These are phyloP conservation scores for Lagodon rhomboides DNA, from an alignment of 2,797 vertebrate genomes.

Conservation along the genomic window DNA sequence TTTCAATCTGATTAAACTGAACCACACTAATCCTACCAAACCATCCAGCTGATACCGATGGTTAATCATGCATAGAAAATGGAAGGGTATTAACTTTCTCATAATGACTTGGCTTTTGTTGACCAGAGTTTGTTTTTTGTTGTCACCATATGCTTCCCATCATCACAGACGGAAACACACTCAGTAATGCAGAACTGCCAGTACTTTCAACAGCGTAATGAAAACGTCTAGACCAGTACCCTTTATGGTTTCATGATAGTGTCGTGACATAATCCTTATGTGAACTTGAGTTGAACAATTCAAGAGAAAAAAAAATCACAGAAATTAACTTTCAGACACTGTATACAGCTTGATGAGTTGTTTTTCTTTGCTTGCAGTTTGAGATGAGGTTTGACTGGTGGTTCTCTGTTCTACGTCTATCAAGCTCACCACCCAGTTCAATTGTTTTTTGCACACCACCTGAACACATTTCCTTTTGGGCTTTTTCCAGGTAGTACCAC, in stretches of 20 bases:
- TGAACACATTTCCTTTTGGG: too few species aligned
- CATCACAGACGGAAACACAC: constrained; percentile 48
- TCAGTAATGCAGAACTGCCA: constrained; percentile 39
- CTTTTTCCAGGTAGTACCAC: not conserved
- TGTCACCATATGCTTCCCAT: constrained; percentile 48
- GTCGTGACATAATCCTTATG: not conserved
- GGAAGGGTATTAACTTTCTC: constrained; percentile 47
- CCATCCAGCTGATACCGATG: constrained; percentile 6
- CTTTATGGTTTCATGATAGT: not conserved
- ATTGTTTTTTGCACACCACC: not conserved
- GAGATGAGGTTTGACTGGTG: not conserved
- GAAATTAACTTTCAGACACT: not conserved
- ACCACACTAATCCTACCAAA: constrained; percentile 30
- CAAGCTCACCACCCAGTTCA: not conserved
- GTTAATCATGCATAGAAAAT: constrained; percentile 38
- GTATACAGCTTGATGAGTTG: not conserved
- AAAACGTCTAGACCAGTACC: not conserved
- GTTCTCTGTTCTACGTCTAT: not conserved
- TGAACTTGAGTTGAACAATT: not conserved
- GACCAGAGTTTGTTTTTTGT: constrained; percentile 49
- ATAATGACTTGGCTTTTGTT: constrained; percentile 43
- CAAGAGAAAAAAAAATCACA: too few species aligned
- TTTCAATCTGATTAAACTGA: constrained; percentile 25
- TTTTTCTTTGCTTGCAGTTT: not conserved
- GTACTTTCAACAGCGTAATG: constrained; percentile 17